Evolutionary conservation across 2,888 invertebrate species (phyloP).

Genomic region (Carabus problematicus): DNA sequence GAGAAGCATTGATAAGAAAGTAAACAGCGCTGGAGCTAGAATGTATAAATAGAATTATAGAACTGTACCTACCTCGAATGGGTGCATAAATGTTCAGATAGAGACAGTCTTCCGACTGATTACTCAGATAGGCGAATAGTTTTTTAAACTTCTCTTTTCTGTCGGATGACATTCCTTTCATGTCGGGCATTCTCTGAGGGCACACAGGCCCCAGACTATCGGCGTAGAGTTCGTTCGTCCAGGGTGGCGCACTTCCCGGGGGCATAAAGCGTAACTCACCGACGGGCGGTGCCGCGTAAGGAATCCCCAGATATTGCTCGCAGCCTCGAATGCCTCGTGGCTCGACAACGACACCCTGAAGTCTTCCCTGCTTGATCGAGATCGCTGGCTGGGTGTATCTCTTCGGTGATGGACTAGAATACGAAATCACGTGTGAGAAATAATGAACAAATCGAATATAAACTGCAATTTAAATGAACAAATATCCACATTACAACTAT

Average conservation of each 20-base stretch:
- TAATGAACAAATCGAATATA: too few relatives aligned
- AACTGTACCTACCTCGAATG: constrained; percentile 72
- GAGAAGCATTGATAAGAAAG: too few relatives aligned
- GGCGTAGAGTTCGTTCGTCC: constrained; percentile 75
- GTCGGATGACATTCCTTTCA: constrained; percentile 70
- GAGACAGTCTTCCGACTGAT: constrained; percentile 86
- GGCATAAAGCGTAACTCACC: constrained; percentile 83
- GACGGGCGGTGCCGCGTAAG: constrained; percentile 82
- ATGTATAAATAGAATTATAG: too few relatives aligned
- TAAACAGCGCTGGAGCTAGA: too few relatives aligned
- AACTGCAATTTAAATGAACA: too few relatives aligned
- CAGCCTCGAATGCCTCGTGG: constrained; percentile 70
- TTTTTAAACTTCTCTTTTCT: constrained; percentile 75
- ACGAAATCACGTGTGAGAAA: too few relatives aligned
- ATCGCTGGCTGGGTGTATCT: constrained; percentile 60
- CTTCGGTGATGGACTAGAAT: constrained; percentile 22
- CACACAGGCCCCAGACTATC: constrained; percentile 82
- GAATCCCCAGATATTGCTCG: constrained; percentile 80
- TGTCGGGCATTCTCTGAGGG: constrained; percentile 79
- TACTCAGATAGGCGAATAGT: constrained; percentile 72
- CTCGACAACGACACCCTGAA: constrained; percentile 73
- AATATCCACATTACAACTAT: too few relatives aligned
- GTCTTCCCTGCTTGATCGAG: constrained; percentile 70
- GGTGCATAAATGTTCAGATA: constrained; percentile 93
- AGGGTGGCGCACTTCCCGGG: constrained; percentile 67